phyloP scores from a whole-genome alignment of 2,888 invertebrate genomes.

The Mythimna ferrago region DNA sequence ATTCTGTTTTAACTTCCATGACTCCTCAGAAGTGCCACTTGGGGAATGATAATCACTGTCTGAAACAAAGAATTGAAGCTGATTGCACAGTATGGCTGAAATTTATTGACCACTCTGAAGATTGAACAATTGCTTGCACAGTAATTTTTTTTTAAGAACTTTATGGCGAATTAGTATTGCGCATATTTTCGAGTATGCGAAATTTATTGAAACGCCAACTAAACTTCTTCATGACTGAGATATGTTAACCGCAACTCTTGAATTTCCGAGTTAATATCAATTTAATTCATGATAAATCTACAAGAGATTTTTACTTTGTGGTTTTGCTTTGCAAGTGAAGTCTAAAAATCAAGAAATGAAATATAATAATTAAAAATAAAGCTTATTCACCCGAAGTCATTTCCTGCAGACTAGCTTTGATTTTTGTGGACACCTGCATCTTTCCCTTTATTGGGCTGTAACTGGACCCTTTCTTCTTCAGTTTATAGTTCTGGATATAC shows the following conservation, averaged over 20 bases:
- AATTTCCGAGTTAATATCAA: too few relatives aligned
- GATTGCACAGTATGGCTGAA: not conserved
- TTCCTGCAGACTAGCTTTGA: slow-evolving; percentile 81
- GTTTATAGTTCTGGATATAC: slow-evolving; percentile 84
- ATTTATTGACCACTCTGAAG: too few relatives aligned
- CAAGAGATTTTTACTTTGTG: too few relatives aligned
- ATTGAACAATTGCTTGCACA: too few relatives aligned
- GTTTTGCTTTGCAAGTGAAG: not conserved
- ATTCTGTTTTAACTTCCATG: slow-evolving; percentile 87
- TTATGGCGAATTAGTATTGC: too few relatives aligned
- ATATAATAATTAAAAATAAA: not conserved
- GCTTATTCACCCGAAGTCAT: slow-evolving; percentile 78
- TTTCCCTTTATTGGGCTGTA: slow-evolving; percentile 85
- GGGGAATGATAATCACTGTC: slow-evolving; percentile 87
- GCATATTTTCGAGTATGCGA: too few relatives aligned
- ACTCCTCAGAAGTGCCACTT: slow-evolving; percentile 88
- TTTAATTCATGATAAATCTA: too few relatives aligned
- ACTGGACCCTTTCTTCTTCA: slow-evolving; percentile 80
- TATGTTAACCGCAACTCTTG: too few relatives aligned
- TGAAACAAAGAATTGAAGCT: slow-evolving; percentile 61
- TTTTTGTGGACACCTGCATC: slow-evolving; percentile 79
- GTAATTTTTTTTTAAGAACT: too few relatives aligned
- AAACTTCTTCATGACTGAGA: too few relatives aligned
- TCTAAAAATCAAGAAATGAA: not conserved
- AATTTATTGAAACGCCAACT: too few relatives aligned